These are phyloP conservation scores for Hypena proboscidalis DNA, from an alignment of 2,888 invertebrate genomes.

Conservation along the genomic window DNA sequence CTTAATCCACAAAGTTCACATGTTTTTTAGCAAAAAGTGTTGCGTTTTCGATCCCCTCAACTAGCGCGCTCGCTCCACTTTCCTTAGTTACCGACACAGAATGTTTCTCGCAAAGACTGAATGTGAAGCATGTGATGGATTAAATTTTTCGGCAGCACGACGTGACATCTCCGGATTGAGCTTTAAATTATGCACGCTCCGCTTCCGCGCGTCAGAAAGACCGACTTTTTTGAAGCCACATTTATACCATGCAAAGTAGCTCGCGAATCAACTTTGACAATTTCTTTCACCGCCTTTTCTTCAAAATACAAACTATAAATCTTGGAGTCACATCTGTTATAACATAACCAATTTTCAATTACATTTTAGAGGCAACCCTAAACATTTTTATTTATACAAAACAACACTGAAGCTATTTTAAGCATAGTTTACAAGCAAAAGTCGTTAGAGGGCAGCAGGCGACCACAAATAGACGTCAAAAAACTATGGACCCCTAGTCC, in stretches of 20 bases:
- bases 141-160: slow-evolving; percentile 74
- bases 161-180: slow-evolving; percentile 68
- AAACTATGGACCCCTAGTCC: slow-evolving; percentile 77
- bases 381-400: slow-evolving; percentile 35
- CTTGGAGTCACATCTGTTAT: slow-evolving; percentile 22
- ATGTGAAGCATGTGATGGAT: slow-evolving; percentile 69
- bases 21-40: slow-evolving; percentile 6
- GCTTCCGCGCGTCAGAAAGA: slow-evolving; percentile 46
- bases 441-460: slow-evolving; percentile 75
- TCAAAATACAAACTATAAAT: slow-evolving; percentile 13
- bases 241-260: slow-evolving; percentile 42
- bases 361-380: slow-evolving; percentile 28
- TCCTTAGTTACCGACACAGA: slow-evolving; percentile 47
- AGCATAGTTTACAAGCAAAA: slow-evolving; percentile 57
- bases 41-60: slow-evolving; percentile 7
- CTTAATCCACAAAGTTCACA: slow-evolving; percentile 5
- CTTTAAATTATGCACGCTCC: slow-evolving; percentile 66
- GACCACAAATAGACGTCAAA: slow-evolving; percentile 85
- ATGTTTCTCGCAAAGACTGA: slow-evolving; percentile 45
- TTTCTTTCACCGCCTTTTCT: slow-evolving; percentile 9
- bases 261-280: slow-evolving; percentile 39
- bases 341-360: slow-evolving; percentile 37
- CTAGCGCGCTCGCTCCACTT: slow-evolving; percentile 22
- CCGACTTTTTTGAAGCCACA: slow-evolving; percentile 29
- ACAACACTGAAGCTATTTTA: slow-evolving; percentile 37